These are phyloP conservation scores for Erpornis zantholeuca DNA, from an alignment of 2,113 vertebrate species.

Conservation along the genomic window DNA sequence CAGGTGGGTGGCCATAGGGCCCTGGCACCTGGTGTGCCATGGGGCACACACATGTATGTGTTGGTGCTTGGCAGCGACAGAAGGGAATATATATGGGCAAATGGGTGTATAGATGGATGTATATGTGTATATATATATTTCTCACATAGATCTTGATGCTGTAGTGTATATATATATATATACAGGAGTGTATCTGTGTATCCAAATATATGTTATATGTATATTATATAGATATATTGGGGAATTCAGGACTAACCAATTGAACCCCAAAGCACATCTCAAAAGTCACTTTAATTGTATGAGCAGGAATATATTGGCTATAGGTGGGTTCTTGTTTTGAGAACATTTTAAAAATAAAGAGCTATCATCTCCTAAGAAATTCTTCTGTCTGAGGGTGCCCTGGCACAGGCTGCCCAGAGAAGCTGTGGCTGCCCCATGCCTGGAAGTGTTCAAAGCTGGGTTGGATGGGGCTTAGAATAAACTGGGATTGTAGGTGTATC, in stretches of 20 bases:
- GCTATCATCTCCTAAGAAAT: neutral
- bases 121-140: neutral
- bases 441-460: neutral
- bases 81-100: neutral
- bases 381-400: neutral
- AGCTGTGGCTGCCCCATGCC: neutral
- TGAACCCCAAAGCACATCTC: neutral
- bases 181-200: neutral
- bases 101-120: neutral
- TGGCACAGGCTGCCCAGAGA: neutral
- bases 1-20: neutral
- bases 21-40: neutral
- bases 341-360: neutral
- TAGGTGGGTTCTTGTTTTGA: neutral
- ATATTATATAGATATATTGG: neutral
- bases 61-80: neutral
- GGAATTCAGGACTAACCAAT: neutral
- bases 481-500: neutral
- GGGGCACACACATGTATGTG: fast-evolving
- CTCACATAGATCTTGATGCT: neutral
- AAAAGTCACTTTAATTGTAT: neutral
- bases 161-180: neutral
- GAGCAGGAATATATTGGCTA: neutral
- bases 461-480: neutral
- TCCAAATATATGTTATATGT: neutral